A percentile compares a stretch with the other conserved stretches of the same genome.
These are phyloP conservation scores for Dascillus cervinus DNA, from an alignment of 2,888 invertebrate genomes.

Conservation along the genomic window DNA sequence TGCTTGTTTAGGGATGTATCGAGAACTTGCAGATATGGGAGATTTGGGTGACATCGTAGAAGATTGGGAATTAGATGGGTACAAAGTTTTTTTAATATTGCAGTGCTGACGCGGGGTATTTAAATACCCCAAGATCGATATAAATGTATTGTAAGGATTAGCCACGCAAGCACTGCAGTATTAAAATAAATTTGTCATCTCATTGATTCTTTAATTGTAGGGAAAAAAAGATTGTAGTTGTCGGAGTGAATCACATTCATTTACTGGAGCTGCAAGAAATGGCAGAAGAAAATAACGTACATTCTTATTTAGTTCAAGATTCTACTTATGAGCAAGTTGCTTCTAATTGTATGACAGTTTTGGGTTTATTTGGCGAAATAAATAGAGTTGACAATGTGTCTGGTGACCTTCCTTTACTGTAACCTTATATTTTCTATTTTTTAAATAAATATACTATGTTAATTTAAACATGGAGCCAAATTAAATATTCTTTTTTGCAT, in stretches of 20 bases:
- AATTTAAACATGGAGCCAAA: too few relatives aligned
- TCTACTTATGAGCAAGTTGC: conserved; percentile 43
- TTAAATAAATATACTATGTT: too few relatives aligned
- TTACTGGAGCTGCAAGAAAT: conserved; percentile 36
- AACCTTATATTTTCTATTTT: too few relatives aligned
- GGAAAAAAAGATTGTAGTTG: conserved; percentile 42
- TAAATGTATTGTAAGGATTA: too few relatives aligned
- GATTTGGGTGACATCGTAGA: conserved; percentile 39
- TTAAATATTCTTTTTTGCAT: too few relatives aligned
- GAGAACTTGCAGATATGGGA: conserved; percentile 40
- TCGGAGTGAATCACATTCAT: conserved; percentile 37
- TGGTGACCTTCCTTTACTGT: conserved; percentile 28
- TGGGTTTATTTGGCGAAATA: conserved; percentile 45
- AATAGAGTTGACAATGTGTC: conserved; percentile 41
- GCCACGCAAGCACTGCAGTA: too few relatives aligned
- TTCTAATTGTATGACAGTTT: conserved; percentile 42
- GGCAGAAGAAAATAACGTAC: conserved; percentile 31
- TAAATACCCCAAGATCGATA: too few relatives aligned
- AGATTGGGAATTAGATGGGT: conserved; percentile 48
- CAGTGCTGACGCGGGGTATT: too few relatives aligned
- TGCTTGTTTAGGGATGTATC: conserved; percentile 51
- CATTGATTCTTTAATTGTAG: conserved; percentile 21
- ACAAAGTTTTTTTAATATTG: too few relatives aligned
- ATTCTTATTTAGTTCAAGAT: conserved; percentile 33
- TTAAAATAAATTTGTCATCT: conserved; percentile 5